A percentile compares a stretch with the other conserved stretches of the same genome.
Evolutionary conservation across 2,797 vertebrate species (phyloP).

Genomic region (Pipistrellus pygmaeus): DNA sequence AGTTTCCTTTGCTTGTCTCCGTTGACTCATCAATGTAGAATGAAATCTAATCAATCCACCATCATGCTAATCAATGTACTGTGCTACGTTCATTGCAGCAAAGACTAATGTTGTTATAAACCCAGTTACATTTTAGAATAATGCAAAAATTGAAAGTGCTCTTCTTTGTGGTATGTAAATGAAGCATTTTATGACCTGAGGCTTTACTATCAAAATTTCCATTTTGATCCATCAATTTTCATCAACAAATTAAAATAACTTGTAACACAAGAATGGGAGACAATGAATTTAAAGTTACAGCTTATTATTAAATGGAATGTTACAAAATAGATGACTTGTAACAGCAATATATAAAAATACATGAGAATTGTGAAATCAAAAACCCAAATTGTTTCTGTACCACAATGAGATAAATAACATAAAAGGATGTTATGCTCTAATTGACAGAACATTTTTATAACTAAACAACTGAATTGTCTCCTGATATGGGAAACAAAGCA

Average conservation of each 20-base stretch:
- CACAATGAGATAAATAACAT: slow-evolving; percentile 49
- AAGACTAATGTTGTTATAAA: slow-evolving; percentile 71
- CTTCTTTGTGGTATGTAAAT: slow-evolving; percentile 74
- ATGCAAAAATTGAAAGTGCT: slow-evolving; percentile 68
- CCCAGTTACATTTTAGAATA: slow-evolving; percentile 68
- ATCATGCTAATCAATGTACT: slow-evolving; percentile 78
- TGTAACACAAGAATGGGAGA: slow-evolving; percentile 54
- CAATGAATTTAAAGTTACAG: slow-evolving; percentile 68
- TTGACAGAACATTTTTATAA: slow-evolving; percentile 1
- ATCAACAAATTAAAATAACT: slow-evolving; percentile 76
- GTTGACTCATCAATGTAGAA: slow-evolving; percentile 65
- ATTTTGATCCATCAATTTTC: slow-evolving; percentile 76
- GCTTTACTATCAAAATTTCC: slow-evolving; percentile 74
- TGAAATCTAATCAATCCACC: slow-evolving; percentile 74
- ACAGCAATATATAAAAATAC: slow-evolving; percentile 33
- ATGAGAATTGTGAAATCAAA: slow-evolving; percentile 44
- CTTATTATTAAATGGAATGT: slow-evolving; percentile 46
- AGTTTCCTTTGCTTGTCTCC: slow-evolving; percentile 10
- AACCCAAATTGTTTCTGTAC: background rate
- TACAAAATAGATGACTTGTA: slow-evolving; percentile 64
- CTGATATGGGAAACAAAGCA: background rate
- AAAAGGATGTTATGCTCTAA: background rate
- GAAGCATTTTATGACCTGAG: slow-evolving; percentile 74
- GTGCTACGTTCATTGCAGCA: slow-evolving; percentile 37
- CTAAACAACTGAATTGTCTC: background rate